Evolutionary conservation across 2,113 vertebrate genomes (phyloP), one percentile per base, ranked within the genome.

Genomic region (Cromileptes altivelis): DNA sequence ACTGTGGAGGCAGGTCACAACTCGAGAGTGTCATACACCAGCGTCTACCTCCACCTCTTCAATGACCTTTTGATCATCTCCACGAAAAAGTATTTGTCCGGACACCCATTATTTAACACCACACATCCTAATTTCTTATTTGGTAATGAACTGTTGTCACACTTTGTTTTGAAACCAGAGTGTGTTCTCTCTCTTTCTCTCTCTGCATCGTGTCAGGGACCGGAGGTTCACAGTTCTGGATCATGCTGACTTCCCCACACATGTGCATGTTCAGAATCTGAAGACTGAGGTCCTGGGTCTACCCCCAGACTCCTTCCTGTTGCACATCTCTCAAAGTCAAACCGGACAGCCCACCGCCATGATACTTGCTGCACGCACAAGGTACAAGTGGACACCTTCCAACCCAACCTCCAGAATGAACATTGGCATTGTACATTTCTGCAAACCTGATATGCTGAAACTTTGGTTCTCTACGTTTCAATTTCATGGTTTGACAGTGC

Each of bases 41-140:
- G 89, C 4, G 2, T 96, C 78, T 85, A 95, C 81, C 86, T 96
- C 19, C 93, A 94, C 40, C 93, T 96, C 71, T 95, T 96, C 89
- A 96, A 93, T 47, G 93, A 95, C 79, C 93, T 96, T 10, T 53
- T 97, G 86, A 84, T 95, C 37, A 71, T 94, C 23, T 96, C 94
- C 25, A 61, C 71, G 0, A 94, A 93, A 73, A 95, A 91, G 96
- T 96, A 91, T 13, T 55, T 27, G 4, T 23, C 42, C 45, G 11
- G 23, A 65, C 10, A 45, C 5, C 15, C 49, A 1, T 50, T 50
- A 17, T 50, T 67, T 49, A 49, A 27, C 23, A 30, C 45, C 65
- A 49, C 9, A 17, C 42, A 27, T 50, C 47, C 25, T 19, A 21
- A 2, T 70, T 4, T 62, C 27, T 21, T 25, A 10, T 47, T 49